A percentile compares a stretch with the other conserved stretches of the same genome.
These are phyloP conservation scores for Eurois occulta DNA, from an alignment of 2,888 invertebrate species.

Conservation along the genomic window DNA sequence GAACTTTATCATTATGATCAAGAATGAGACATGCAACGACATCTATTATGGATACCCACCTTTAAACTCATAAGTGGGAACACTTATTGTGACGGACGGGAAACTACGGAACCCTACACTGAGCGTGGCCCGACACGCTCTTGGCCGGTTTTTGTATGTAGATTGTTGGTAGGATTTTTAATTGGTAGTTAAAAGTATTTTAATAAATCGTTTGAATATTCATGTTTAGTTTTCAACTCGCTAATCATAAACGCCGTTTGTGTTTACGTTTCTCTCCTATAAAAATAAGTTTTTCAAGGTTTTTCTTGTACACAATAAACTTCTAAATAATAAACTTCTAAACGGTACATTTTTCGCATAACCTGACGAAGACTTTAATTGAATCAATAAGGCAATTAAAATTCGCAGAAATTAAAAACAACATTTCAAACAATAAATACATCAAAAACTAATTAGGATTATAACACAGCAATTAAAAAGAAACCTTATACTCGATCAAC, in stretches of 20 bases:
- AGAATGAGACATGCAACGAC: too few relatives aligned
- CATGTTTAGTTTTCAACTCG: background rate
- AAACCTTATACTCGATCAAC: background rate
- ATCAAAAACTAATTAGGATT: constrained; percentile 41
- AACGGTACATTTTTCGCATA: too few relatives aligned
- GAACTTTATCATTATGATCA: too few relatives aligned
- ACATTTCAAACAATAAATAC: constrained; percentile 19
- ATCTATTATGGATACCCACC: too few relatives aligned
- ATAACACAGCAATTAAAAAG: constrained; percentile 27
- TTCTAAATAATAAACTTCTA: background rate
- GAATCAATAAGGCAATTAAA: constrained; percentile 32
- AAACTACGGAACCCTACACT: too few relatives aligned
- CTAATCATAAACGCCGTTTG: background rate
- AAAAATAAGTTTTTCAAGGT: background rate
- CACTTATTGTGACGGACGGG: too few relatives aligned
- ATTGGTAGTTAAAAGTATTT: constrained; percentile 35
- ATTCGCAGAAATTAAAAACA: constrained; percentile 42
- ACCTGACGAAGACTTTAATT: too few relatives aligned
- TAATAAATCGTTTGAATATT: constrained; percentile 34
- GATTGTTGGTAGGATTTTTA: constrained; percentile 22
- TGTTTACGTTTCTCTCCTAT: background rate
- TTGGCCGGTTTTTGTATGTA: constrained; percentile 20
- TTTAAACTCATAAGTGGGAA: too few relatives aligned
- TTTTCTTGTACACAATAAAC: background rate
- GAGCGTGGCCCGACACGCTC: too few relatives aligned